Evolutionary conservation across 2,113 vertebrate genomes (phyloP), one percentile per base, ranked within the genome.

Genomic region (Macquaria ambigua): DNA sequence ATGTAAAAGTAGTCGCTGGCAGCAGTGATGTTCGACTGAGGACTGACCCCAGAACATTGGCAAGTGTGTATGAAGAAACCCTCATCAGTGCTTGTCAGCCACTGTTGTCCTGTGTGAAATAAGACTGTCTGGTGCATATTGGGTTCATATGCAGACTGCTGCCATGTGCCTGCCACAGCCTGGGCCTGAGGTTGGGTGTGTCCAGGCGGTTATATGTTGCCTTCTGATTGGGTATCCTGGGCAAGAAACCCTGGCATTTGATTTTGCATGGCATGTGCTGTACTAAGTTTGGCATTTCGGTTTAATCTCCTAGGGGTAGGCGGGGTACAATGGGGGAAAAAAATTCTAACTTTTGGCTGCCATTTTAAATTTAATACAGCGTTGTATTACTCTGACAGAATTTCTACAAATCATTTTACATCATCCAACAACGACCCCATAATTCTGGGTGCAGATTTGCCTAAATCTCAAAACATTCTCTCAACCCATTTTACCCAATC

Each of bases 261-360:
- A 91, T 89, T 87, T 90, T 96, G 95, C 96, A 96, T 96, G 95
- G 95, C 95, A 95, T 96, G 95, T 90, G 89, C 84, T 94, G 77
- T 88, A 88, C 66, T 89, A 89, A 89, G 92, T 93, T 87, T 90
- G 85, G 74, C 74, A 74, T 92, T 90, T 82, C 21, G 87, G 67
- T 93, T 85, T 34, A 79, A 74, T 89, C 77, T 82, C 68, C 6
- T 28, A 46, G 80, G 83, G 79, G 92, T 93, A 96, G 95, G 87
- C 93, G 92, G 94, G 94, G 94, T 96, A 94, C 91, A 95, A 96
- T 96, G 95, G 95, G 92, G 93, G 90, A 73, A 86, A 88, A 34
- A 20, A 11, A 23, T 34, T 41, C 31, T 25, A 48, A 56, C 31
- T 56, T 81, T 81, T 84, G 64, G 80, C 85, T 79, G 23, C 21